Percentiles rank a stretch among this genome's conserved stretches.
Conservation (phyloP, 2,113 vertebrate species). For the Herpetotheres cachinnans region DNA sequence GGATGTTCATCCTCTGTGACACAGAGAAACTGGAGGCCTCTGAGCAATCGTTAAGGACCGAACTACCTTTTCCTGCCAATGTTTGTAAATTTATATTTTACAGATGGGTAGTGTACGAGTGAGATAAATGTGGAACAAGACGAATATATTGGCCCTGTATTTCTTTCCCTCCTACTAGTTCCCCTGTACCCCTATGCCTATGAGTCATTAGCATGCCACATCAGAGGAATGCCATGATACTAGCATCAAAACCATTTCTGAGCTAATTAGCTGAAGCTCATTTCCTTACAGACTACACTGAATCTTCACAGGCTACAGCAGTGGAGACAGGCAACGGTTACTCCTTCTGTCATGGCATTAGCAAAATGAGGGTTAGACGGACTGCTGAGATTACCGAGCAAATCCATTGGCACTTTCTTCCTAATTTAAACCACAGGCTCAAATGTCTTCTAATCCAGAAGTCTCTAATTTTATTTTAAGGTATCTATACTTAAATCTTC, state of each 20-base stretch:
- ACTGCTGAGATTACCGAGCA: neutral
- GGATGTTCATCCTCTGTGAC: neutral
- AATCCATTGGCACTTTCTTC: neutral
- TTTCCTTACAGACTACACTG: neutral
- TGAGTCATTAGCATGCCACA: neutral
- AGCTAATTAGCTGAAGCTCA: neutral
- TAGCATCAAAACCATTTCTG: neutral
- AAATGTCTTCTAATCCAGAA: conserved; percentile 1
- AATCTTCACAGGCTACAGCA: accelerated
- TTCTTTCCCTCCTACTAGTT: neutral
- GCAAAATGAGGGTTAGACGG: neutral
- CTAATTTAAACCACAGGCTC: neutral
- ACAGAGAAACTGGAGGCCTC: neutral
- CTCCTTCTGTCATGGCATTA: neutral
- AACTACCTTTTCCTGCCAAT: neutral
- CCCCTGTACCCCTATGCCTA: neutral
- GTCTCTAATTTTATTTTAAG: conserved; percentile 21
- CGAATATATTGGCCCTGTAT: neutral
- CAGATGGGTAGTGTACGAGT: neutral
- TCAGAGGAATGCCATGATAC: neutral
- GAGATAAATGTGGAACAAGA: neutral
- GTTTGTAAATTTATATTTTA: neutral
- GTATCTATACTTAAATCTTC: neutral
- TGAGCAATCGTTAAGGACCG: neutral
- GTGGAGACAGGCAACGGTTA: neutral